Conservation (phyloP, 30 jellyfish, hydroid and myxozoan genomes). For the Aurelia aurita complex sp. Pacific region DNA sequence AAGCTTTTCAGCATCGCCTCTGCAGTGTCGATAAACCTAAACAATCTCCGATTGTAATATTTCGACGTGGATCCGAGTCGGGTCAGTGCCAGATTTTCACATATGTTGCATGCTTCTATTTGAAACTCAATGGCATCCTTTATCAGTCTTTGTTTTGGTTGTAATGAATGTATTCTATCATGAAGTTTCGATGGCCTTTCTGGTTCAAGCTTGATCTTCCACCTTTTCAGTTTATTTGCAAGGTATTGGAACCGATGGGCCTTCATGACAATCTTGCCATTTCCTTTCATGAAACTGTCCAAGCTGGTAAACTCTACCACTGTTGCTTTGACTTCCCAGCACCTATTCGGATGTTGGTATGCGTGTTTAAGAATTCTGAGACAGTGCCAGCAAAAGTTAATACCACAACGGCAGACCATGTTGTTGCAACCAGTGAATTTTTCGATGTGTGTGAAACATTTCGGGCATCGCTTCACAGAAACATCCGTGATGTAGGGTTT, state of each 20-base stretch:
- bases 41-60: background rate
- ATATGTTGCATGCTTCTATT: background rate
- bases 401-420: background rate
- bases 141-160: background rate
- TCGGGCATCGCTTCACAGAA: background rate
- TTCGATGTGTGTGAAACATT: background rate
- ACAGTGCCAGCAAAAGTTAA: background rate
- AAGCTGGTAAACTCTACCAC: background rate
- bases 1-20: no score
- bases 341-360: background rate
- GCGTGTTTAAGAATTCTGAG: background rate
- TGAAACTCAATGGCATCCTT: slow-evolving; percentile 2
- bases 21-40: background rate
- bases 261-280: background rate
- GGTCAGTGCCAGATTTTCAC: background rate
- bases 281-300: background rate
- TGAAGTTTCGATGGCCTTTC: background rate
- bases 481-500: background rate
- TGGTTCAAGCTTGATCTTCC: background rate
- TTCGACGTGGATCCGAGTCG: background rate
- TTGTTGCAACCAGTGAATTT: background rate
- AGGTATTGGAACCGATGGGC: background rate
- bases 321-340: background rate
- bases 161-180: background rate
- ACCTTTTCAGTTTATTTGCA: background rate